Base-by-base conservation (phyloP, 1,140 invertebrate species). In the Condylostylus longicornis region DNA sequence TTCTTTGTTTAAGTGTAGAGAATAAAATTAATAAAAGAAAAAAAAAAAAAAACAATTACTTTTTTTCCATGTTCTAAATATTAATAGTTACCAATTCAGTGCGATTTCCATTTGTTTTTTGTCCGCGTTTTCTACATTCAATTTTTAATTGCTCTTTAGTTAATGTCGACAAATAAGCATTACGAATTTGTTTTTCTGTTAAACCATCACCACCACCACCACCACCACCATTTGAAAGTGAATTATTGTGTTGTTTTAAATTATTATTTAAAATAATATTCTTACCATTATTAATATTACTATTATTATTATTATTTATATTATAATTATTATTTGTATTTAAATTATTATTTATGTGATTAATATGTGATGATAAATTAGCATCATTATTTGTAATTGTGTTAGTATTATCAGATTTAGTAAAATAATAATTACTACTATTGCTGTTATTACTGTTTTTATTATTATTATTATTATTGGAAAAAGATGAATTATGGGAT, bases 121-220 rank as follows among this genome's bases (percentile, higher is more conserved):
- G 68, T 23, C 71, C 71, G 41, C 70, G 54, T 59, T 68, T 68
- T 42, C 70, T 61, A 59, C 70, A 72, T 55, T 72, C 70, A 28
- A 58, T 52, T 43, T 71, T 68, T 37, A 74, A 59, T 49, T 72
- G 71, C 45, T 74, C 69, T 60, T 72, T 73, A 44, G 62, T 72
- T 61, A 72, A 64, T 20, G 61, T 52, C 33, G 63, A 60, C 43
- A 71, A 55, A 41, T 61, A 60, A 46, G 69, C 68, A 38, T 41
- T 41, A 13, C 40, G 29, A n/a, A 33, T 15, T 28, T 41, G 40
- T 17, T 41, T 41, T 12, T 13, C 25, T 5, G 38, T 34, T 19
- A 40, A 18, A 23, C 28, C 20, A 23, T 18, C 28, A 31, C 8
- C 28, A 22, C 20, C 22, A n/a, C 18, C 20, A 4, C 13, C n/a